phyloP scores from a whole-genome alignment of 2,113 vertebrate species.

The Pogona vitticeps region DNA sequence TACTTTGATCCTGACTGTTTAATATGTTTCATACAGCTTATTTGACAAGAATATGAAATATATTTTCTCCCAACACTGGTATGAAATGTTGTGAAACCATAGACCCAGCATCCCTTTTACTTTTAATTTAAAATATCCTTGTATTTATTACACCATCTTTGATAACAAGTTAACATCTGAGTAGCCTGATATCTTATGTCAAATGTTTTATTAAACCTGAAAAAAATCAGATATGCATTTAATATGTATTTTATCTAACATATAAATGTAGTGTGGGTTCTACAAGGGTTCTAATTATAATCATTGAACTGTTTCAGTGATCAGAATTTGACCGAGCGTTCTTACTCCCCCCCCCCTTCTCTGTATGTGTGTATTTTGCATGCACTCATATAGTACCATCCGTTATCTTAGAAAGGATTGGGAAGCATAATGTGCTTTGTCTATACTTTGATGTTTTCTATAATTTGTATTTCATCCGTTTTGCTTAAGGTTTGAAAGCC shows the following conservation, averaged over 20 bases:
- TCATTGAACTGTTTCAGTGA: conserved; percentile 58
- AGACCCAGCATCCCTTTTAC: neutral
- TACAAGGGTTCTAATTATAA: conserved; percentile 74
- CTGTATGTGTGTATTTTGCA: neutral
- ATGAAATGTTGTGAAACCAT: conserved; percentile 10
- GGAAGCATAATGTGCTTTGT: conserved; percentile 78
- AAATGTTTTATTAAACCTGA: conserved; percentile 60
- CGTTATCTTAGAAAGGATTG: conserved; percentile 60
- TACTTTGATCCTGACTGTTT: conserved; percentile 44
- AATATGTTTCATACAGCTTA: conserved; percentile 26
- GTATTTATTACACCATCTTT: conserved; percentile 5
- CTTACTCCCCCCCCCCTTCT: neutral
- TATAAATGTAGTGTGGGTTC: conserved; percentile 55
- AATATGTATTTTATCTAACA: conserved; percentile 56
- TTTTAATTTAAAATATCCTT: conserved; percentile 1
- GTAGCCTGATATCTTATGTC: conserved; percentile 52
- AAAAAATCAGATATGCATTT: conserved; percentile 68
- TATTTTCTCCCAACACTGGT: neutral
- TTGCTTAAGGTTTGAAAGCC: conserved; percentile 90
- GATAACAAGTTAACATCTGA: conserved; percentile 40
- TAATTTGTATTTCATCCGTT: conserved; percentile 87
- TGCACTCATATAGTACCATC: conserved; percentile 20
- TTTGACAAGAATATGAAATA: conserved; percentile 24
- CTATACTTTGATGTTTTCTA: conserved; percentile 76
- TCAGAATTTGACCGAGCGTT: conserved; percentile 52